Conservation (phyloP, 2,113 vertebrate genomes). For the Synchiropus splendidus region DNA sequence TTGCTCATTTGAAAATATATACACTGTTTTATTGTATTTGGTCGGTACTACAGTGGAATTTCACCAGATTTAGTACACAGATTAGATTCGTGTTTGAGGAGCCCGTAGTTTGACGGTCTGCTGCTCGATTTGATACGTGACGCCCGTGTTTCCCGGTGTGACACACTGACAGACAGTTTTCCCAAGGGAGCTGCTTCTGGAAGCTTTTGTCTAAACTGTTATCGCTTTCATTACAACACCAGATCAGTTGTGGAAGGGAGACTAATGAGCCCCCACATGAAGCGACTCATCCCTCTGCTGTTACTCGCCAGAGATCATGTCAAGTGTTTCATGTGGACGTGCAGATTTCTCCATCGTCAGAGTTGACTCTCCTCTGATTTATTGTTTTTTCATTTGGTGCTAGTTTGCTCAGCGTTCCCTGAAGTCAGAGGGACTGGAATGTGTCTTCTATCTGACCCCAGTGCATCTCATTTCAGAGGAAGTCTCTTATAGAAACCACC, state of each 20-base stretch:
- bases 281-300: slow-evolving; percentile 10
- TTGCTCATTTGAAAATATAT: too few species aligned
- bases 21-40: too few species aligned
- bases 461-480: slow-evolving; percentile 20
- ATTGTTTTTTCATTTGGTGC: slow-evolving; percentile 32
- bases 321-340: slow-evolving; percentile 46
- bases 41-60: too few species aligned
- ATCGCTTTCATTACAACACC: slow-evolving; percentile 12
- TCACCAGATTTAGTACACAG: too few species aligned
- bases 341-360: slow-evolving; percentile 21
- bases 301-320: slow-evolving; percentile 26
- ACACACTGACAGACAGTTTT: slow-evolving; percentile 1
- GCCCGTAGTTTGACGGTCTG: not conserved
- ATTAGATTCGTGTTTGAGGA: too few species aligned
- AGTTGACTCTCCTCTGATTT: slow-evolving; percentile 40
- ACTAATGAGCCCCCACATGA: slow-evolving; percentile 4
- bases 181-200: slow-evolving; percentile 1
- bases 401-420: slow-evolving; percentile 16
- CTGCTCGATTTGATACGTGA: not conserved
- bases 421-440: slow-evolving; percentile 30
- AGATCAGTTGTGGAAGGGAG: slow-evolving; percentile 19
- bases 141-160: not conserved
- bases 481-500: slow-evolving; percentile 17
- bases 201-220: slow-evolving; percentile 7
- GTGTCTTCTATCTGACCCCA: slow-evolving; percentile 24